Base-by-base conservation (phyloP, 2,797 vertebrate genomes). In the Sebastes hubbsi region DNA sequence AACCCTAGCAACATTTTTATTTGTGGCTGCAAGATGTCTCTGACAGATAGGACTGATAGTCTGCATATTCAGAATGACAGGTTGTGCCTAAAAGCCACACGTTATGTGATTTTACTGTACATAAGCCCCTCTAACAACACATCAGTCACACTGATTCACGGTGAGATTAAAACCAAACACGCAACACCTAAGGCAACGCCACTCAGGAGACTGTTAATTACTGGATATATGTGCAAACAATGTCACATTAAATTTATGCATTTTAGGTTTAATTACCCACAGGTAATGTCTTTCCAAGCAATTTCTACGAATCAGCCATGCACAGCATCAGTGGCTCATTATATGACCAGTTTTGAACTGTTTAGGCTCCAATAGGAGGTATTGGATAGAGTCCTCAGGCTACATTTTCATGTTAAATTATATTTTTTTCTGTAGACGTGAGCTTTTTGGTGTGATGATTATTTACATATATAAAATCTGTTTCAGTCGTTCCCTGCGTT, bases 91-190 rank as follows among this genome's bases (percentile, higher is more conserved):
- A 78, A 84, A 81, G 81, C 76, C 16, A 62, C 73, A 77, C 12
- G n/a, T 86, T 80, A 86, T 16, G 55, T 89, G 87, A 81, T 63
- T 88, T 75, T 68, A 56, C 25, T 34, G 30, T 22, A 38, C 70
- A 79, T 10, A 49, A 76, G 67, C 34, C 81, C 82, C 88, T 83
- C 49, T 4, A 84, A 91, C 74, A 70, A 76, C 71, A 66, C 81
- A 82, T 93, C 91, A 84, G 73, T 95, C 94, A 91, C 77, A 72
- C 58, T 87, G 82, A 91, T 89, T 91, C 78, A 60, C 34, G 52
- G 64, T 49, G 70, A 93, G 88, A 93, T 90, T 85, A 91, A 82
- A 92, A 87, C 36, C 83, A 82, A 85, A 86, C 73, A 75, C 62
- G 78, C 75, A 78, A 66, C 42, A 93, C 93, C 88, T 82, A n/a